Evolutionary conservation across 1,140 invertebrate genomes (phyloP), one percentile per base, ranked within the genome.

Genomic region (Meloidogyne floridensis): DNA sequence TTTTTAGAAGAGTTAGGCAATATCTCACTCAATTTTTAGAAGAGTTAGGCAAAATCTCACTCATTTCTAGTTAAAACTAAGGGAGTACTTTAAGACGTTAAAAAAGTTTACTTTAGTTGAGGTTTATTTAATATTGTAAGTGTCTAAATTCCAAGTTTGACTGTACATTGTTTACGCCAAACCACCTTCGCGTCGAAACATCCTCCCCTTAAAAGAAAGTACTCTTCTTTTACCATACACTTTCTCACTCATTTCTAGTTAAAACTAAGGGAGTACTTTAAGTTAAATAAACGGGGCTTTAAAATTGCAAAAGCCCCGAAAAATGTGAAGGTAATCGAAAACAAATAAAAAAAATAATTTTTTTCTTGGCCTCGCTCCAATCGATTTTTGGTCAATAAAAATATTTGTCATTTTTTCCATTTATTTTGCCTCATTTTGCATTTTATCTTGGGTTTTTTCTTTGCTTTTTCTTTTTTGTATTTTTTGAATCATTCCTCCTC

Each of bases 331-430:
- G 59, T 65, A 65, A 65, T 65, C 4, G 59, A 65, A 65, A 65
- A 65, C 59, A 65, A 65, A 65, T 65, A 65, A 65, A 65, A 65
- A 65, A 65, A 59, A 15, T 15, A n/a, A n/a, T 59, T 32, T 59
- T 65, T 65, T 65, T 65, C 59, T 70, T 79, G 77, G 77, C 65
- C 77, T 72, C 13, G 77, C 59, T 79, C 77, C 77, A 79, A 79
- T 79, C 77, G 77, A 79, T 79, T 59, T 43, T 43, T 70, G 51
- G 10, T 47, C 77, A 69, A n/a, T 32, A 32, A 32, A 32, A 32
- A 32, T 65, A 47, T 47, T 65, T 65, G 56, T 59, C 56, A 59
- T 59, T 59, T 13, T 59, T 59, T 0, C 4, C 15, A 0, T 47
- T 47, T 47, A 47, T 59, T 59, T 65, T 65, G 13, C 59, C 59